phyloP scores from a whole-genome alignment of 2,113 vertebrate species.

The Mesitornis unicolor region DNA sequence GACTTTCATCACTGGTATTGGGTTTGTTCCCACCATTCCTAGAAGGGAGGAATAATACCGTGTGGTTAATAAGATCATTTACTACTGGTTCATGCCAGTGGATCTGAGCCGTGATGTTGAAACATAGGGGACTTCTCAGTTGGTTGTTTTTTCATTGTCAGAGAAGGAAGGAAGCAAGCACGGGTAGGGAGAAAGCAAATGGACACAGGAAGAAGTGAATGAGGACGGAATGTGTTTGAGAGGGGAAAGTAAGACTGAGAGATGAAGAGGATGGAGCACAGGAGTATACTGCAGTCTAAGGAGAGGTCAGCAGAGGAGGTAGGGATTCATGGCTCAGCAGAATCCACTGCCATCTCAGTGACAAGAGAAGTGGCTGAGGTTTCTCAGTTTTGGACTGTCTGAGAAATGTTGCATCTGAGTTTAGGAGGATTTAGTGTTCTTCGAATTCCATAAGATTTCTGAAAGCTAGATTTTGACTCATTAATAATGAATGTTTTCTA shows the following conservation, averaged over 20 bases:
- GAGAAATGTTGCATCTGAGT: neutral
- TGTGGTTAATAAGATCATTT: neutral
- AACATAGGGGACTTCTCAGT: neutral
- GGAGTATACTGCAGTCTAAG: neutral
- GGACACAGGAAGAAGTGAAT: neutral
- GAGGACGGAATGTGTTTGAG: neutral
- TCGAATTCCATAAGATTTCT: neutral
- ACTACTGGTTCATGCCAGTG: neutral
- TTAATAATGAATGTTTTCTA: neutral
- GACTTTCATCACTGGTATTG: neutral
- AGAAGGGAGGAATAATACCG: neutral
- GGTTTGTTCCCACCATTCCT: neutral
- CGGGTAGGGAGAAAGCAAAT: neutral
- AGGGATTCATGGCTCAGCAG: neutral
- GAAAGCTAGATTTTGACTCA: neutral
- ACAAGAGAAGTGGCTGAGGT: neutral
- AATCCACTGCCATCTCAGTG: accelerated
- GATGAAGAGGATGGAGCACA: neutral
- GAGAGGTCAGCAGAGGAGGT: neutral
- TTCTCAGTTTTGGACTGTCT: neutral
- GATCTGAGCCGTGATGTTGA: neutral
- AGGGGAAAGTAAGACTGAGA: neutral
- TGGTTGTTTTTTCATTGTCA: neutral
- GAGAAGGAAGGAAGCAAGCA: neutral
- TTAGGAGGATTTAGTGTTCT: neutral